Percentiles rank a stretch among this genome's conserved stretches.
These are phyloP conservation scores for Gallinago solitaria DNA, from an alignment of 2,797 vertebrate species.

Conservation along the genomic window DNA sequence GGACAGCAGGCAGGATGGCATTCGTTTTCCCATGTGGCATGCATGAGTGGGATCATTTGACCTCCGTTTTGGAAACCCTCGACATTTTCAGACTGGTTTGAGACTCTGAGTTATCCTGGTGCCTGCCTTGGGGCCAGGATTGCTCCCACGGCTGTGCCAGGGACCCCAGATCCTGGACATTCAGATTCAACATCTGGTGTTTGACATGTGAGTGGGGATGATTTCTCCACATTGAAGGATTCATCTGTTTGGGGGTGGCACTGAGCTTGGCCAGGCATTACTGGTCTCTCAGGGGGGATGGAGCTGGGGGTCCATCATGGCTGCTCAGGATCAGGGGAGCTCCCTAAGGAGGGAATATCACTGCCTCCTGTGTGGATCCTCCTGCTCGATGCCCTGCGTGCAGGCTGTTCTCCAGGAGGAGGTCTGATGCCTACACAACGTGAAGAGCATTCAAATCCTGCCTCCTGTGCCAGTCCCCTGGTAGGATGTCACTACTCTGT, in stretches of 20 bases:
- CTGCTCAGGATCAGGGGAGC: background rate
- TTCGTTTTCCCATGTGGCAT: background rate
- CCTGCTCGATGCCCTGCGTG: background rate
- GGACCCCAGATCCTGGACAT: background rate
- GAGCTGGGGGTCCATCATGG: background rate
- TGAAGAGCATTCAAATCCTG: background rate
- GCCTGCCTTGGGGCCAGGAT: background rate
- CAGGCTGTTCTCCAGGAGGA: background rate
- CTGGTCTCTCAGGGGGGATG: background rate
- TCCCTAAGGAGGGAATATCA: background rate
- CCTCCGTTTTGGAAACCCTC: fast-evolving
- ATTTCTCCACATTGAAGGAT: background rate
- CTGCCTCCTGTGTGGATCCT: background rate
- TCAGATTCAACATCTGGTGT: background rate
- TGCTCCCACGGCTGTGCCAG: background rate
- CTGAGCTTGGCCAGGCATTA: background rate
- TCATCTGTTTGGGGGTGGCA: background rate
- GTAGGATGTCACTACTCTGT: fast-evolving
- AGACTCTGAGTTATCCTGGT: background rate
- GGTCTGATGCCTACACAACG: background rate
- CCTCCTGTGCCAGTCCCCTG: background rate
- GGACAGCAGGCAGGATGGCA: background rate
- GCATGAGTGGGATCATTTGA: background rate
- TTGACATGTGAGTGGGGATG: background rate
- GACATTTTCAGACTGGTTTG: background rate